These are phyloP conservation scores for Ptychadena robeensis DNA, from an alignment of 2,797 vertebrate species.

Conservation along the genomic window DNA sequence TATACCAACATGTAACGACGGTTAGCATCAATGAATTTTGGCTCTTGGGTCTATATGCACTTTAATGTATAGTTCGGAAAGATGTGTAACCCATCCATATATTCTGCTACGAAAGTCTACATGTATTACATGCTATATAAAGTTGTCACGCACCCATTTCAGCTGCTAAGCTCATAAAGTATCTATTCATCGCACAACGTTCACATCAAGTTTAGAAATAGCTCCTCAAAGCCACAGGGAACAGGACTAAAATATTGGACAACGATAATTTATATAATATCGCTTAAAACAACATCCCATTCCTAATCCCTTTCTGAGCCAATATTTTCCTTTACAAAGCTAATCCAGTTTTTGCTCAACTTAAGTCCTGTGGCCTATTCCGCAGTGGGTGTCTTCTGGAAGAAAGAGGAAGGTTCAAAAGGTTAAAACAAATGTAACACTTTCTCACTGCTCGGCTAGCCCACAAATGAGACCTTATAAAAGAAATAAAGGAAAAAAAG, in stretches of 20 bases:
- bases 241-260: constrained; percentile 38
- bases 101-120: neutral
- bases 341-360: constrained; percentile 42
- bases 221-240: constrained; percentile 49
- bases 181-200: constrained; percentile 33
- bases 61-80: too few species aligned
- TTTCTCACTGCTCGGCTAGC: constrained; percentile 44
- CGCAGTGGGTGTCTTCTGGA: constrained; percentile 55
- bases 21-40: too few species aligned
- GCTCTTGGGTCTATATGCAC: too few species aligned
- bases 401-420: constrained; percentile 44
- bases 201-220: constrained; percentile 48
- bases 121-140: neutral
- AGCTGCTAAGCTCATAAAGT: constrained; percentile 32
- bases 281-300: constrained; percentile 51
- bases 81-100: neutral
- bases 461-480: constrained; percentile 52
- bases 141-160: neutral
- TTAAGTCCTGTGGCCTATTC: constrained; percentile 54
- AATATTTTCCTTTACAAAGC: constrained; percentile 22
- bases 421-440: constrained; percentile 62
- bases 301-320: constrained; percentile 18
- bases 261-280: constrained; percentile 34
- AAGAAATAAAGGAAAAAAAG: neutral
- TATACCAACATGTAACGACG: too few species aligned